Evolutionary conservation across 2,888 invertebrate species (phyloP).

Genomic region (Diloba caeruleocephala): DNA sequence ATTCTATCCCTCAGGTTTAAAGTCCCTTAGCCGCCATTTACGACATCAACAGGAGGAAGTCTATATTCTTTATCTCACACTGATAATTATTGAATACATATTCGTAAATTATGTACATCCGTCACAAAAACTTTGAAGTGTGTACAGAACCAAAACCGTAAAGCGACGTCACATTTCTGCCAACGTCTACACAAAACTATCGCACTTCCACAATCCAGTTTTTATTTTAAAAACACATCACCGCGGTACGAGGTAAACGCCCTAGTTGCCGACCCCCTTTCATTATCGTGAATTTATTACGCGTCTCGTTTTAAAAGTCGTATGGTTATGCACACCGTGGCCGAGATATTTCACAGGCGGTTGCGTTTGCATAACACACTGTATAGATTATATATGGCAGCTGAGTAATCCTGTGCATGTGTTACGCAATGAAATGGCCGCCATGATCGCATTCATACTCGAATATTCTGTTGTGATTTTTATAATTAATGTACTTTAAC

Average conservation of each 20-base stretch:
- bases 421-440: constrained; percentile 54
- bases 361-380: constrained; percentile 66
- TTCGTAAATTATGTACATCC: too few species aligned
- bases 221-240: constrained; percentile 35
- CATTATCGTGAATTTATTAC: constrained; percentile 62
- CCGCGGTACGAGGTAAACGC: constrained; percentile 49
- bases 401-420: constrained; percentile 61
- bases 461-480: constrained; percentile 21
- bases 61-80: too few species aligned
- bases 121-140: too few species aligned
- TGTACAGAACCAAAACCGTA: neutral
- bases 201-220: constrained; percentile 15
- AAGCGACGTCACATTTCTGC: too few species aligned
- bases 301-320: constrained; percentile 51
- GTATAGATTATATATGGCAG: constrained; percentile 49
- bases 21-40: too few species aligned
- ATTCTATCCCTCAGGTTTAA: too few species aligned
- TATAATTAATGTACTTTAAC: constrained; percentile 10
- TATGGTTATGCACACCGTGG: constrained; percentile 54
- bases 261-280: constrained; percentile 59
- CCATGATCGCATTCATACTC: constrained; percentile 43
- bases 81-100: too few species aligned
- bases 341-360: constrained; percentile 66
- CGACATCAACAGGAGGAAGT: too few species aligned
- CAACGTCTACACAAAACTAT: constrained; percentile 19